phyloP scores from a whole-genome alignment of 2,888 invertebrate species.

The Ganaspis brasiliensis region DNA sequence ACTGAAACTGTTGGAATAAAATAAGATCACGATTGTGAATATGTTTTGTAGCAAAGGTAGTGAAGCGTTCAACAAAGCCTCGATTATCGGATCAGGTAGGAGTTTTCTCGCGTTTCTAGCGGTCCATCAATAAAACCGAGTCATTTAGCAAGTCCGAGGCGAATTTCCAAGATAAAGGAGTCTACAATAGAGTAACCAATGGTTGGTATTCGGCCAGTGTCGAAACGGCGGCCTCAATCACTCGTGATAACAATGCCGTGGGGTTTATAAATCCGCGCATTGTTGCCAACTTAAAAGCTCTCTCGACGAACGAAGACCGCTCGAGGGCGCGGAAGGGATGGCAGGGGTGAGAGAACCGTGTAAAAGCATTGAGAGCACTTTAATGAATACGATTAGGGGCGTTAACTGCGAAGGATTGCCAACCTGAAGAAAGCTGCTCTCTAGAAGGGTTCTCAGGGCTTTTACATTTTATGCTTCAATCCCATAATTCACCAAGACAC shows the following conservation, averaged over 20 bases:
- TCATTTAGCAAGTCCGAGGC: slow-evolving; percentile 75
- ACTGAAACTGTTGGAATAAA: not conserved
- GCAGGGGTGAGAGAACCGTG: slow-evolving; percentile 68
- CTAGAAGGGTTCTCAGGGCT: slow-evolving; percentile 37
- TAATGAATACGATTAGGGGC: slow-evolving; percentile 79
- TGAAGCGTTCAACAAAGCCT: slow-evolving; percentile 55
- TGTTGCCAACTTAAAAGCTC: slow-evolving; percentile 80
- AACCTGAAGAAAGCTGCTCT: slow-evolving; percentile 69
- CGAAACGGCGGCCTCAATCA: slow-evolving; percentile 78
- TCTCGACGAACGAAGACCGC: slow-evolving; percentile 53
- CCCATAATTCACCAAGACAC: slow-evolving; percentile 25
- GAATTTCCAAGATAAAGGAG: slow-evolving; percentile 80
- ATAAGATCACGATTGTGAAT: not conserved
- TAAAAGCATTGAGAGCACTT: slow-evolving; percentile 79
- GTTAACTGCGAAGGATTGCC: slow-evolving; percentile 77
- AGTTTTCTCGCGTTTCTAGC: slow-evolving; percentile 59
- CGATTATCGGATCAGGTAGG: slow-evolving; percentile 58
- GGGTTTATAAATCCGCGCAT: slow-evolving; percentile 80
- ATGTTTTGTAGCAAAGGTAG: not conserved
- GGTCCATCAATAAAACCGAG: slow-evolving; percentile 79
- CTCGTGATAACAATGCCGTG: slow-evolving; percentile 78
- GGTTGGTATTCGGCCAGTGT: slow-evolving; percentile 80
- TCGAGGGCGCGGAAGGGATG: slow-evolving; percentile 63
- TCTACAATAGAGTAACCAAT: slow-evolving; percentile 77
- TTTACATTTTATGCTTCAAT: slow-evolving; percentile 31